Evolutionary conservation across 1,140 invertebrate species (phyloP), one percentile per base, ranked within the genome.

Genomic region (Bilobella aurantiaca): DNA sequence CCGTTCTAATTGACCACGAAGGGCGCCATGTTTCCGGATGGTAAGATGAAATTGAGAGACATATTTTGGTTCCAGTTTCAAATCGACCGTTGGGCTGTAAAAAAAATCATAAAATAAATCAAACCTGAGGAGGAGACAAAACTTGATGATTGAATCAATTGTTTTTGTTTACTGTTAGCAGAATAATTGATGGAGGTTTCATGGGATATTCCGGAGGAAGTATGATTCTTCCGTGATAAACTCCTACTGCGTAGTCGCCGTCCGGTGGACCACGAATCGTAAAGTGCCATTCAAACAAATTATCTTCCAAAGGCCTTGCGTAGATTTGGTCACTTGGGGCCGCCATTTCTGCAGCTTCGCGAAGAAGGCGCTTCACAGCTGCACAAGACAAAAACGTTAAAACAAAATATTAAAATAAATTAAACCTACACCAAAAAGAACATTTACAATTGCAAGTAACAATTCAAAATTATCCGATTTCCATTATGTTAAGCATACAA

Each of bases 281-380:
- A 77, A 97, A 98, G 79, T 98, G 95, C 95, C 95, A 97, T 77
- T 98, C 94, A 80, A 97, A 98, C 29, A 98, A 78, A 80, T 97
- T 97, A 74, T 96, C 93, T 77, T 97, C 92, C 21, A 97, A 77
- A 28, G 94, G 94, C 73, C 86, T 86, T 25, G 93, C 93, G 79
- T 81, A 88, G 77, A 93, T 96, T 76, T 96, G 89, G 74, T 93
- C 90, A 18, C 91, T 94, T 21, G 92, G 84, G 66, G 90, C 83
- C 0, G 46, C 47, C 53, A 94, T 77, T 77, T 98, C 94, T 70
- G 85, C 80, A 0, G 94, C 93, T 79, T 98, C 94, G 74, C 88
- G 82, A 89, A 97, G 93, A 69, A 98, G 79, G 63, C 94, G 82
- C 78, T 96, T 96, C 1, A 97, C 94, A 78, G 91, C 92, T 90